Evolutionary conservation across 2,113 vertebrate genomes (phyloP).

Genomic region (Chunga burmeisteri): DNA sequence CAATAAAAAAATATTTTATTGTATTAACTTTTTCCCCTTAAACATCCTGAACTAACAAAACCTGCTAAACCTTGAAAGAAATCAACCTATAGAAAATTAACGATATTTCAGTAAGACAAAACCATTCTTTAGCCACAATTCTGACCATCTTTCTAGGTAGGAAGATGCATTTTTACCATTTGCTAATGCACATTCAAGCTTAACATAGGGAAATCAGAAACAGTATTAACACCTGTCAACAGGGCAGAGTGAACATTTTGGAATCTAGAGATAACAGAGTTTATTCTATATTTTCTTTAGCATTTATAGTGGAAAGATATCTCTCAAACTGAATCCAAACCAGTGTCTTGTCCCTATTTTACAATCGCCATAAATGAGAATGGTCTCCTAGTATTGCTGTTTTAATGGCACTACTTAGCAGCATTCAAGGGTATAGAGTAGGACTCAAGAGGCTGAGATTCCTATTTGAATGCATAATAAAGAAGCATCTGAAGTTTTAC

Average conservation of each 20-base stretch:
- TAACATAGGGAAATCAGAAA: neutral
- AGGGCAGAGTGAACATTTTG: neutral
- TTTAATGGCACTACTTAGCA: conserved; percentile 55
- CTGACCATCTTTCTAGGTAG: neutral
- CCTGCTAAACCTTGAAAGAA: neutral
- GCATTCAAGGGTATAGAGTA: conserved; percentile 42
- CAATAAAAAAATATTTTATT: neutral
- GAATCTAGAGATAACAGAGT: neutral
- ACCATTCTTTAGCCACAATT: neutral
- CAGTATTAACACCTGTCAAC: neutral
- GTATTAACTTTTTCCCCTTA: neutral
- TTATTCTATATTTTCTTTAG: neutral
- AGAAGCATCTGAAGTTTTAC: conserved; percentile 54
- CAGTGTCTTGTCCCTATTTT: neutral
- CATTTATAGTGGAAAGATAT: neutral
- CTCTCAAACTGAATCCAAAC: neutral
- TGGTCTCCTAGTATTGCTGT: neutral
- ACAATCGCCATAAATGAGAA: conserved; percentile 12
- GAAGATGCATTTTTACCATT: neutral
- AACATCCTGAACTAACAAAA: neutral
- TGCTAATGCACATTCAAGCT: neutral
- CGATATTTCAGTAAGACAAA: neutral
- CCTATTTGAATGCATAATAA: conserved; percentile 54
- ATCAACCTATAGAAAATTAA: neutral
- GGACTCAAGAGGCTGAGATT: conserved; percentile 38